Evolutionary conservation across 2,797 vertebrate genomes (phyloP), one percentile per base, ranked within the genome.

Genomic region (Lutjanus argentimaculatus): DNA sequence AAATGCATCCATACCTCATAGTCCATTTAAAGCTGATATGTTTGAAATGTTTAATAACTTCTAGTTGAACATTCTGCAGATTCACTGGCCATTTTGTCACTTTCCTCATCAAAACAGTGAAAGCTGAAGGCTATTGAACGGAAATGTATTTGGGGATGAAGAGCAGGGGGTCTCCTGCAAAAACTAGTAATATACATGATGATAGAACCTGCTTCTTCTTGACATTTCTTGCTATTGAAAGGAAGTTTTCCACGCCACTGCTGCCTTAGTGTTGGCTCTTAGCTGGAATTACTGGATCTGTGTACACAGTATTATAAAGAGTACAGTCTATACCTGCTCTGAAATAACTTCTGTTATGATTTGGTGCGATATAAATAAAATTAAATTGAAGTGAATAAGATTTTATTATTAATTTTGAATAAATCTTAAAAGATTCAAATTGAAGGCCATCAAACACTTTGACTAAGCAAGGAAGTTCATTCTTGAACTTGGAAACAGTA

Each of bases 51-150:
- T 25, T 1, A 51, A 58, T 51, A 55, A 49, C 21, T 4, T 14
- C 5, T 40, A 7, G 8, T 61, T 25, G 6, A 46, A 42, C 17
- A 48, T 58, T 59, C 52, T 83, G 45, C 0, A 51, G 21, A 67
- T 71, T n/a, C 19, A 40, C 10, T 14, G 16, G 42, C 57, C 46
- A 68, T 19, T 71, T 66, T 48, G 53, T 53, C 30, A 49, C 51
- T 56, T 69, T 45, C 30, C 36, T 40, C 12, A 21, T 3, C n/a
- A 22, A 25, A 63, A 51, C 13, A 30, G 25, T 48, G 25, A 43
- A 58, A 64, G 52, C 25, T 59, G 53, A 25, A 22, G 16, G 6
- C 6, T 17, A 53, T 8, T 62, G 49, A 67, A 45, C 55, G 48
- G 42, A 30, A 0, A 19, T 52, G 8, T 63, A 16, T 55, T n/a